Base-by-base conservation (phyloP, 2,797 vertebrate genomes). In the Coregonus suidteri region DNA sequence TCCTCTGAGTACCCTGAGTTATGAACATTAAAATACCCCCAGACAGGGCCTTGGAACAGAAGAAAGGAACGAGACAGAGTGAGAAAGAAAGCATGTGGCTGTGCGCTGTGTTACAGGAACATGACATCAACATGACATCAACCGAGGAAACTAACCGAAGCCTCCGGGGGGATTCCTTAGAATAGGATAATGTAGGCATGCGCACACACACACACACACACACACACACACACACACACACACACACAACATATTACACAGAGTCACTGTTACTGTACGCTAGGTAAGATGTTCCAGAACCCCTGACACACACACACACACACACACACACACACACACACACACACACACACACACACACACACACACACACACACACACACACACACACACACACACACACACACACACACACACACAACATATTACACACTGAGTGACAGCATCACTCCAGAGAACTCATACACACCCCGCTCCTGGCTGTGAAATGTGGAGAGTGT, bases 401-500 rank as follows among this genome's bases (percentile, higher is more conserved):
- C 25, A 25, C 25, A 25, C 25, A 25, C 25, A 25, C 54, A 70
- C 52, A 9, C 34, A 69, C 34, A 18, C 4, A 69, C 20, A 64
- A 25, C 1, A 25, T 25, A 25, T 25, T 25, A 25, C 53, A 41
- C 53, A 51, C 34, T 71, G 6, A 66, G 15, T 62, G 37, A 68
- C 37, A 82, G 5, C 31, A 54, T 83, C 81, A 74, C 85, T 88
- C 82, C 81, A 88, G 79, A 90, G 82, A 87, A 83, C 87, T 81
- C 80, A 59, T 30, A 74, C 53, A 59, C 30, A 54, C 37, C 41
- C 31, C 80, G 4, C 25, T 15, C 77, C 69, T 71, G 70, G 86
- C 82, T 90, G 91, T 84, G 88, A 93, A 92, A 91, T 90, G 88
- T 90, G 83, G 87, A 89, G 86, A 83, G 86, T 87, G 89, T 88